A percentile compares a stretch with the other conserved stretches of the same genome.
Evolutionary conservation across 2,888 invertebrate genomes (phyloP).

Genomic region (Sympetrum striolatum): DNA sequence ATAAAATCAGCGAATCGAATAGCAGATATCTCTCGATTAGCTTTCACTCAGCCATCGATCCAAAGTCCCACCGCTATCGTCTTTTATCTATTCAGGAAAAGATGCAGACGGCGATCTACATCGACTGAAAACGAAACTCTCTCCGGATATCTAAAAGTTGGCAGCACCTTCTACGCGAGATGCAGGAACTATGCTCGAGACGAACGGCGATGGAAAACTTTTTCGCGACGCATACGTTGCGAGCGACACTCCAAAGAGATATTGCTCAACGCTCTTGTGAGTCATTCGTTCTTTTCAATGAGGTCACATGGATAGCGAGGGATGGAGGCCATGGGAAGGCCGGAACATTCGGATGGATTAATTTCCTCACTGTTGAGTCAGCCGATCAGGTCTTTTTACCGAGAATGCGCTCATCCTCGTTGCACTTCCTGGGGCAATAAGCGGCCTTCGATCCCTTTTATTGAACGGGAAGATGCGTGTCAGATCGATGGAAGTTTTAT

Average conservation of each 20-base stretch:
- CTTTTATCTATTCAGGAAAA: too few species aligned
- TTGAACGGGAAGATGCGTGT: background rate
- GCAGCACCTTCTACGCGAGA: background rate
- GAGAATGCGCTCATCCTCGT: background rate
- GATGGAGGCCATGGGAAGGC: constrained; percentile 13
- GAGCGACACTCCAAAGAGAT: background rate
- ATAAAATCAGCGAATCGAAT: background rate
- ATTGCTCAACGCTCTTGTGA: constrained; percentile 29
- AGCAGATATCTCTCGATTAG: too few species aligned
- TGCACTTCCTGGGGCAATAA: background rate
- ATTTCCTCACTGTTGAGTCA: constrained; percentile 38
- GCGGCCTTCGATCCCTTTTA: background rate
- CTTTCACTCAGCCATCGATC: too few species aligned
- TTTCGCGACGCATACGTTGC: background rate
- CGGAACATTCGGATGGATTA: constrained; percentile 38
- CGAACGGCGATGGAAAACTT: background rate
- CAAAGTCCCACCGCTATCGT: too few species aligned
- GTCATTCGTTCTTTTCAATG: constrained; percentile 36
- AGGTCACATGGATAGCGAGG: constrained; percentile 6
- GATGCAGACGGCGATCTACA: too few species aligned
- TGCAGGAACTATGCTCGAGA: background rate
- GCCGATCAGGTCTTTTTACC: background rate
- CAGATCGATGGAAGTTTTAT: background rate
- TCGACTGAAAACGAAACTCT: too few species aligned
- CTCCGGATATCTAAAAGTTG: too few species aligned